phyloP scores from a whole-genome alignment of 2,113 vertebrate genomes.

The Zosterops japonicus region DNA sequence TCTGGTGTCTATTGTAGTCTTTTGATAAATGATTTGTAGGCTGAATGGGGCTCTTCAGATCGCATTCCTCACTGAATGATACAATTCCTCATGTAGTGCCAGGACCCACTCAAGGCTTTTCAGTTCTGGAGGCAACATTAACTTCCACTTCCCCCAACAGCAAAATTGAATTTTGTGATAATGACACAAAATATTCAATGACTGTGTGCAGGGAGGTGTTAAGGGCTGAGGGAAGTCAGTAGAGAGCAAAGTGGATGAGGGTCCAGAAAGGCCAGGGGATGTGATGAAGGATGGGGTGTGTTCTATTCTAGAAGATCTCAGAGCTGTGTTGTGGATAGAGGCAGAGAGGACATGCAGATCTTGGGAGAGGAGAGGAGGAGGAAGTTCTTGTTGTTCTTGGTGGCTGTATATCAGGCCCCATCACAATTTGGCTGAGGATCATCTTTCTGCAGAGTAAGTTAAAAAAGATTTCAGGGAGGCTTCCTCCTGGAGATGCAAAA shows the following conservation, averaged over 20 bases:
- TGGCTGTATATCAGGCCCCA: neutral
- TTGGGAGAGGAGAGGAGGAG: neutral
- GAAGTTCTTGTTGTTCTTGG: neutral
- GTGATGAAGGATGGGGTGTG: neutral
- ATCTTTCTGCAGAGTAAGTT: neutral
- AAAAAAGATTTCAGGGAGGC: neutral
- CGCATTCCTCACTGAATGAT: slow-evolving; percentile 21
- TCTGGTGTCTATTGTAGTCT: slow-evolving; percentile 18
- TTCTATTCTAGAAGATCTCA: neutral
- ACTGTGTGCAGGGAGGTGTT: neutral
- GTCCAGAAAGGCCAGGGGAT: neutral
- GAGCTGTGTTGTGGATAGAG: neutral
- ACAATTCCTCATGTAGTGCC: slow-evolving; percentile 9
- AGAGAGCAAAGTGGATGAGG: neutral
- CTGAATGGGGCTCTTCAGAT: slow-evolving; percentile 46
- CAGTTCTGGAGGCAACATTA: neutral
- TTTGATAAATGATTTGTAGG: slow-evolving; percentile 33
- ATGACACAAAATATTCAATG: neutral
- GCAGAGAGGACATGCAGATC: neutral
- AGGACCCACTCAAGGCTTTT: slow-evolving; percentile 39
- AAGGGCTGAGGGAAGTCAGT: neutral
- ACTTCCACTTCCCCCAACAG: neutral
- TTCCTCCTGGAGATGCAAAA: neutral
- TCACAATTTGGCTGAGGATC: neutral
- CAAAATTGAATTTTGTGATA: slow-evolving; percentile 10